Percentiles rank a stretch among this genome's conserved stretches.
Evolutionary conservation across 2,888 invertebrate species (phyloP).

Genomic region (Sinohyriopsis cumingii): DNA sequence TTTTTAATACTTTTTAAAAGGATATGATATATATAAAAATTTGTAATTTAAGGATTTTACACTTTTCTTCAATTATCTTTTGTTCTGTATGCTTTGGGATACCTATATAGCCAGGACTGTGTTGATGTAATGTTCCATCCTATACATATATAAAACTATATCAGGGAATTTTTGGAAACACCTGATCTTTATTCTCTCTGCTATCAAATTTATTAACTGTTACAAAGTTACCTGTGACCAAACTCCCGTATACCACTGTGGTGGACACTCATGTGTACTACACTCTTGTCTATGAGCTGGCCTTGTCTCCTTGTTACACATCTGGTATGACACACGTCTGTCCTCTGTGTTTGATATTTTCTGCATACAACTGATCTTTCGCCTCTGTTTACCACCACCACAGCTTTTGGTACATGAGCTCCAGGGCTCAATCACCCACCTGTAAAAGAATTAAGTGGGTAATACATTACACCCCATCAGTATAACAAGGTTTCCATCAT

Average conservation of each 20-base stretch:
- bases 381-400: constrained; percentile 77
- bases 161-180: too few relatives aligned
- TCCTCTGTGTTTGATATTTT: constrained; percentile 34
- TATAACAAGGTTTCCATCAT: constrained; percentile 1
- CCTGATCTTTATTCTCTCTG: too few relatives aligned
- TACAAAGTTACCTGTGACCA: constrained; percentile 86
- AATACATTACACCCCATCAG: not conserved
- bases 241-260: constrained; percentile 88
- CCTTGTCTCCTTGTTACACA: constrained; percentile 39
- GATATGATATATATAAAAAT: too few relatives aligned
- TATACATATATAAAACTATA: too few relatives aligned
- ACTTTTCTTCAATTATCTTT: too few relatives aligned
- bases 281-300: constrained; percentile 54
- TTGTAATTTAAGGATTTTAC: too few relatives aligned
- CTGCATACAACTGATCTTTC: constrained; percentile 77
- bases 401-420: constrained; percentile 78
- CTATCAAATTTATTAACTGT: not conserved
- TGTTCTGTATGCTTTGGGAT: too few relatives aligned
- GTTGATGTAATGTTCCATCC: too few relatives aligned
- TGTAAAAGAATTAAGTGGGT: constrained; percentile 12
- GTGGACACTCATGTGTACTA: constrained; percentile 71
- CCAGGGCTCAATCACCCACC: constrained; percentile 52
- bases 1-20: too few relatives aligned
- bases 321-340: constrained; percentile 32
- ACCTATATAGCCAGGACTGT: too few relatives aligned